Base-by-base conservation (phyloP, 2,113 vertebrate species). In the Otocyon megalotis region DNA sequence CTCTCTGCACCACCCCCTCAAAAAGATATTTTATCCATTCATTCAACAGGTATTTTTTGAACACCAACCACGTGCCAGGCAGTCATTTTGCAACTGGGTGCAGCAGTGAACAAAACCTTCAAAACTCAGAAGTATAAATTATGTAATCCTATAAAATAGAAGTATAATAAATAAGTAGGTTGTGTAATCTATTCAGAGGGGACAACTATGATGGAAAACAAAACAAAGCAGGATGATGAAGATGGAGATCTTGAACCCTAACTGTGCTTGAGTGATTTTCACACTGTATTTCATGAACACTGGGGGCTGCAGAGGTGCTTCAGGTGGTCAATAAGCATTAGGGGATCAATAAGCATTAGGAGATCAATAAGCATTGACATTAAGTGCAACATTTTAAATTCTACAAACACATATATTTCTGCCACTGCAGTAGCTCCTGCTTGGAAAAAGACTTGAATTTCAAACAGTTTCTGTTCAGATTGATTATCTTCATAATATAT, bases 391-490 rank as follows among this genome's bases (percentile, higher is more conserved):
- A 24, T 32, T 67, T 62, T 19, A 43, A 24, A 22, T 65, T 13
- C 24, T 84, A 71, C 48, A 50, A 28, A 24, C 0, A 2, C 30
- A n/a, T 48, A 74, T 37, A 62, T 37, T 58, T 28, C 30, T 58
- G 8, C 58, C 30, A 9, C 0, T 0, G 0, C 14, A 5, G 0
- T 26, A 28, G n/a, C 8, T 95, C 62, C 14, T 37, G 35, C 94
- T 85, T 86, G 50, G 85, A 67, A 94, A 92, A 90, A 85, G 81
- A n/a, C 58, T 5, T 63, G 26, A 56, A 62, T 79, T 77, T 93
- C 15, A 69, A 58, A 76, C 8, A 76, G 9, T 76, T 76, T 93
- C 62, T 35, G 17, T 69, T 94, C 48, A 4, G 65, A 43, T 60
- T 48, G 30, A 82, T 58, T 93, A 17, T 60, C 56, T 94, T 90